Evolutionary conservation across 1,140 invertebrate genomes (phyloP).

Genomic region (Saxidomus purpurata): DNA sequence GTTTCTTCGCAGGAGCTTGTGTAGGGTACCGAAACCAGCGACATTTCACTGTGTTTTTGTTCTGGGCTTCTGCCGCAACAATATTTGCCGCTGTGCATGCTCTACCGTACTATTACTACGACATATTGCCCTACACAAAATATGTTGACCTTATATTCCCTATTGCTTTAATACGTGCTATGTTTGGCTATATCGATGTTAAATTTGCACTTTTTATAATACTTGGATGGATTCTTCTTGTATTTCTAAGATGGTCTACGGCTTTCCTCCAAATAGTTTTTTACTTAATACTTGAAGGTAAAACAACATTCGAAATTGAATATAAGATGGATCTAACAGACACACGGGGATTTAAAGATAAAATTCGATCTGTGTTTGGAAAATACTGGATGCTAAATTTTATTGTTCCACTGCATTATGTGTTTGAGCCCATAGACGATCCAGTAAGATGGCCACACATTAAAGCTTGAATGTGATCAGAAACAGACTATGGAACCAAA

Average conservation of each 20-base stretch:
- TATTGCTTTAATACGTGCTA: slow-evolving; percentile 49
- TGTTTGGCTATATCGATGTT: slow-evolving; percentile 58
- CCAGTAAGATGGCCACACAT: slow-evolving; percentile 74
- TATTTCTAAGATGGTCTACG: slow-evolving; percentile 54
- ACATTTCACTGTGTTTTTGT: slow-evolving; percentile 94
- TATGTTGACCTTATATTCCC: slow-evolving; percentile 60
- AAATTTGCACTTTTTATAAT: slow-evolving; percentile 25
- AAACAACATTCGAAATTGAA: slow-evolving; percentile 74
- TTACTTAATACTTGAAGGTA: slow-evolving; percentile 61
- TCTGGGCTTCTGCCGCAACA: slow-evolving; percentile 85
- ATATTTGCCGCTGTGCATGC: slow-evolving; percentile 49
- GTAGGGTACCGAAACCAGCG: slow-evolving; percentile 95
- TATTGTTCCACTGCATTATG: slow-evolving; percentile 69
- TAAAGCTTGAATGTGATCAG: slow-evolving; percentile 44
- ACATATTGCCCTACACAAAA: slow-evolving; percentile 61
- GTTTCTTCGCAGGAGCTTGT: slow-evolving; percentile 96
- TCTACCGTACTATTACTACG: slow-evolving; percentile 59
- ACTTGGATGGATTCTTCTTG: slow-evolving; percentile 57
- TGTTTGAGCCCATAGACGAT: slow-evolving; percentile 71
- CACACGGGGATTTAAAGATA: slow-evolving; percentile 55
- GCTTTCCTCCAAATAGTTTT: slow-evolving; percentile 54
- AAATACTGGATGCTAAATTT: slow-evolving; percentile 72
- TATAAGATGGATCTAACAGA: slow-evolving; percentile 69
- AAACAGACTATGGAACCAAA: too few species aligned
- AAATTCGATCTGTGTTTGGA: slow-evolving; percentile 72